Evolutionary conservation across 2,888 invertebrate species (phyloP).

Genomic region (Arge pagana): DNA sequence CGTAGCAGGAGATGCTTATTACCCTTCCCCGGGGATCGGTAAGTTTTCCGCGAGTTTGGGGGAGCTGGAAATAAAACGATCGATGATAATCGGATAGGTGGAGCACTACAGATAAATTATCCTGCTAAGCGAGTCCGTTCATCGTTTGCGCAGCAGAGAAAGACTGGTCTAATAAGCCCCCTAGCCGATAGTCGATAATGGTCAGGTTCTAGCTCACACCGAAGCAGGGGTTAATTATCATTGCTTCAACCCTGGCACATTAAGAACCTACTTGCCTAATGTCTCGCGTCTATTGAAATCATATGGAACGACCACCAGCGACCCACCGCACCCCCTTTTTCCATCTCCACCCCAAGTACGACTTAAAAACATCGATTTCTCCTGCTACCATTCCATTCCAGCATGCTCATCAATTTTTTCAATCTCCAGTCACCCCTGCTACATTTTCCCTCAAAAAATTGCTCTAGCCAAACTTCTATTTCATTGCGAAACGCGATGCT

Average conservation of each 20-base stretch:
- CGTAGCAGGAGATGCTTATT: slow-evolving; percentile 3
- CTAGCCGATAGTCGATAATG: slow-evolving; percentile 43
- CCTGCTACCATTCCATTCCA: too few relatives aligned
- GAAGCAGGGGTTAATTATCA: slow-evolving; percentile 50
- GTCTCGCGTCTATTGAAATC: slow-evolving; percentile 1
- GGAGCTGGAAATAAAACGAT: slow-evolving; percentile 7
- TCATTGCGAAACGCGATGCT: too few relatives aligned
- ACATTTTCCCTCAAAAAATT: too few relatives aligned
- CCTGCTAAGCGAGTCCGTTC: too few relatives aligned
- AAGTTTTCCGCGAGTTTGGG: background rate
- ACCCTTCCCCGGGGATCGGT: slow-evolving; percentile 11
- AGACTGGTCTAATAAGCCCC: too few relatives aligned
- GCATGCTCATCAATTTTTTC: too few relatives aligned
- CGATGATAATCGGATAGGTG: slow-evolving; percentile 5
- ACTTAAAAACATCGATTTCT: background rate
- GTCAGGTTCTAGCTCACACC: slow-evolving; percentile 44
- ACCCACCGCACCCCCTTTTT: too few relatives aligned
- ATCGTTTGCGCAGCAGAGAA: too few relatives aligned
- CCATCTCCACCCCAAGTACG: background rate
- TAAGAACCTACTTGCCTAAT: slow-evolving; percentile 5
- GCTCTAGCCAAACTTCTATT: too few relatives aligned
- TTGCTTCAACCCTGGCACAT: slow-evolving; percentile 42
- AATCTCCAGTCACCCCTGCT: too few relatives aligned
- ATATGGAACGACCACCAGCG: too few relatives aligned
- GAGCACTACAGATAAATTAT: too few relatives aligned